Evolutionary conservation across 2,113 vertebrate species (phyloP).

Genomic region (Nansenia antarctica): DNA sequence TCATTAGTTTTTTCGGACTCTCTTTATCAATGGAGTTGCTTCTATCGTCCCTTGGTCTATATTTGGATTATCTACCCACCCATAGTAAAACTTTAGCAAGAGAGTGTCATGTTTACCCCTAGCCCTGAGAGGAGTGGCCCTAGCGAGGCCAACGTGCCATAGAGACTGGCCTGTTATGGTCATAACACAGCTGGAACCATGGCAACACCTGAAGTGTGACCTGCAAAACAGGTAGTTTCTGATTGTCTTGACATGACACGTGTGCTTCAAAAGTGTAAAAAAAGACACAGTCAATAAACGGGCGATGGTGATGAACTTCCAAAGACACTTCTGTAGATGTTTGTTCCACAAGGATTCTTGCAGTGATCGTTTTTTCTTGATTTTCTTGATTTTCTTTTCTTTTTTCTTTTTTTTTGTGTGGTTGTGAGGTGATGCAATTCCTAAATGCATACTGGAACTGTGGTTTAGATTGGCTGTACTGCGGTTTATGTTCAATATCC

Average conservation of each 20-base stretch:
- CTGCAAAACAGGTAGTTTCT: conserved; percentile 55
- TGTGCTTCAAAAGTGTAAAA: conserved; percentile 52
- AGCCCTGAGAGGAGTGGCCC: conserved; percentile 25
- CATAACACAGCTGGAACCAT: conserved; percentile 65
- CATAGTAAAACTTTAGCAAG: conserved; percentile 38
- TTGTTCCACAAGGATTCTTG: conserved; percentile 32
- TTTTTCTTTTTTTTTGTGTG: too few species aligned
- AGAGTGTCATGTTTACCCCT: conserved; percentile 63
- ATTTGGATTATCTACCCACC: conserved; percentile 48
- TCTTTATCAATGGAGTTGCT: neutral
- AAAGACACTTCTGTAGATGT: conserved; percentile 24
- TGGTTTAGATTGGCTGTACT: neutral
- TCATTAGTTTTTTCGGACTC: neutral
- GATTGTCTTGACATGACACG: conserved; percentile 56
- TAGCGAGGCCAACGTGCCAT: conserved; percentile 30
- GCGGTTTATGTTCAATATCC: too few species aligned
- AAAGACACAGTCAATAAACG: conserved; percentile 46
- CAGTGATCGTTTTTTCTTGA: neutral
- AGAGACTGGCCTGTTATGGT: conserved; percentile 68
- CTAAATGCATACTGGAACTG: neutral
- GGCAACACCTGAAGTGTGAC: conserved; percentile 61
- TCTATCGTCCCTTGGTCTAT: conserved; percentile 7
- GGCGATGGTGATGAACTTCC: conserved; percentile 23
- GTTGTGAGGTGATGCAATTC: neutral
- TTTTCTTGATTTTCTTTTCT: too few species aligned